Percentiles rank a stretch among this genome's conserved stretches.
Conservation (phyloP, 2,113 vertebrate genomes). For the Petaurus breviceps region DNA sequence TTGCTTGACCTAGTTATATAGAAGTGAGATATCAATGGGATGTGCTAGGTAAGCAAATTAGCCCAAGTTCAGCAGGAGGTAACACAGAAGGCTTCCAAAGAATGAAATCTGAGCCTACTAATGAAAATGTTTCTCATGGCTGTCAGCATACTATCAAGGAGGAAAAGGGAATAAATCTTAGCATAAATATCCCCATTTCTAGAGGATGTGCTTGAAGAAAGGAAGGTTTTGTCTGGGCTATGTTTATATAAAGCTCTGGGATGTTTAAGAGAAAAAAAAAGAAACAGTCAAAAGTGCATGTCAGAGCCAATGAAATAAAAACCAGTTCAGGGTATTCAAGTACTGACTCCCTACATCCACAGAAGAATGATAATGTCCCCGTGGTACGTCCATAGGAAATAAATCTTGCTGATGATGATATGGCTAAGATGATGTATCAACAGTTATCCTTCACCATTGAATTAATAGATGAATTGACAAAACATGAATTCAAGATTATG, state of each 20-base stretch:
- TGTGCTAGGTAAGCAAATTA: constrained; percentile 64
- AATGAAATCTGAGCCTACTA: constrained; percentile 67
- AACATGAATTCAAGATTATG: constrained; percentile 44
- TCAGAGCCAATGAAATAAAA: constrained; percentile 64
- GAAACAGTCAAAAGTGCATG: constrained; percentile 49
- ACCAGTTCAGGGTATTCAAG: constrained; percentile 52
- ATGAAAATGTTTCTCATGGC: constrained; percentile 67
- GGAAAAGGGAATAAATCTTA: constrained; percentile 54
- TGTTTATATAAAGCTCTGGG: constrained; percentile 58
- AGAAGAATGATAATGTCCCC: constrained; percentile 56
- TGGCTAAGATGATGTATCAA: constrained; percentile 45
- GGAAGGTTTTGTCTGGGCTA: constrained; percentile 56
- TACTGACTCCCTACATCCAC: constrained; percentile 55
- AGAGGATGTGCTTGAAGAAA: constrained; percentile 55
- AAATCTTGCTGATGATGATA: constrained; percentile 64
- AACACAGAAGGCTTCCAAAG: constrained; percentile 61
- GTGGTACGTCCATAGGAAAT: constrained; percentile 59
- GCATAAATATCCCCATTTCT: constrained; percentile 37
- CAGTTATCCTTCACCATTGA: constrained; percentile 30
- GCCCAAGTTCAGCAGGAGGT: constrained; percentile 53
- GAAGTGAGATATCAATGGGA: constrained; percentile 66
- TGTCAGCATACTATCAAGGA: constrained; percentile 53
- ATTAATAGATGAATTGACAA: constrained; percentile 42
- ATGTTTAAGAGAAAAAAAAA: constrained; percentile 42
- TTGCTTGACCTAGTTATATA: constrained; percentile 55